Evolutionary conservation across 1,140 invertebrate genomes (phyloP), one percentile per base, ranked within the genome.

Genomic region (Drosophila ananassae): DNA sequence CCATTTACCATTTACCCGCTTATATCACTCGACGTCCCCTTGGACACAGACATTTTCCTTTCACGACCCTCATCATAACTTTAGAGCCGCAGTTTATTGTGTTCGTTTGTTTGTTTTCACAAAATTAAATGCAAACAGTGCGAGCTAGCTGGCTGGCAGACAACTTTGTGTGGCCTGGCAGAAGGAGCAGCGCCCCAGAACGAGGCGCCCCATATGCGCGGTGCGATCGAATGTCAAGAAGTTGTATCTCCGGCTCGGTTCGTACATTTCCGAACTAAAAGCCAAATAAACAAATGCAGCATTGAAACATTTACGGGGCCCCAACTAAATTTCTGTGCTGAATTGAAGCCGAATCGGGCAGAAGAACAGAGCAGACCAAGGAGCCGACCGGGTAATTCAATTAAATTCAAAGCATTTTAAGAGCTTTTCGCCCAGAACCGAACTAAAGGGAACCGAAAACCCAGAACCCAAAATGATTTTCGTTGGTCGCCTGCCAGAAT

Each of bases 201-300:
- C 10, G 10, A 73, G 69, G 77, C 63, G 62, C 76, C 77, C 69
- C 77, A 73, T 67, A 48, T 78, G 75, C 47, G 55, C 54, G 37
- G 69, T 52, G 62, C 63, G 73, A 84, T 80, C 77, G 68, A 84
- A 85, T 85, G 67, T 85, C 81, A 84, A 69, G 77, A 66, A 74
- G 47, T 73, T 64, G 59, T 34, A 28, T 22, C 52, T 22, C 30
- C 60, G 46, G 24, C 17, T 66, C 44, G 22, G 13, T 3, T 50
- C 50, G 41, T 24, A 24, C 28, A 22, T 44, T 52, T 24, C 51
- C 46, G 10, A 68, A 62, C 54, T 63, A 51, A 60, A 72, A 72
- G 64, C 61, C 51, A 73, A 84, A 79, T 79, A 84, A 79, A 79
- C 79, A 72, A 67, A 84, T 47, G 24, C 52, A 34, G 32, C 67